phyloP scores from a whole-genome alignment of 2,113 vertebrate species.

The Mionectes macconnelli region DNA sequence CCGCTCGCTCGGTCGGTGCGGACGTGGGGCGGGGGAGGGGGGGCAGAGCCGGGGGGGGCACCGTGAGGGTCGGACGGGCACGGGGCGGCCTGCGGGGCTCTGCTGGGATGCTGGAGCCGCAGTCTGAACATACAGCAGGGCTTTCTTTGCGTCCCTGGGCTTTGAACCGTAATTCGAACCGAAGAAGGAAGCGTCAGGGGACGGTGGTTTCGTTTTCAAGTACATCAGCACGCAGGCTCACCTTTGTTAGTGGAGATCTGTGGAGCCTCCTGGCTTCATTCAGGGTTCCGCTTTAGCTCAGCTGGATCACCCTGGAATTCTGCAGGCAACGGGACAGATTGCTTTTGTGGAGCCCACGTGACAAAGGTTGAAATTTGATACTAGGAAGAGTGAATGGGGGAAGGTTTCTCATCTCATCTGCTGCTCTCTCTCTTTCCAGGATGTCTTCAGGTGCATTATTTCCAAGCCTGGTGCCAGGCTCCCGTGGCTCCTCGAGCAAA shows the following conservation, averaged over 20 bases:
- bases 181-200: not conserved
- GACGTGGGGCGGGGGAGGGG: not conserved
- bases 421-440: constrained; percentile 32
- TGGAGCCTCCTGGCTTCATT: no score
- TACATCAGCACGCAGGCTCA: not conserved
- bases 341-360: not conserved
- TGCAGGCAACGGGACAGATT: not conserved
- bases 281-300: rapidly evolving
- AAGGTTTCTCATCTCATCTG: not conserved
- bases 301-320: not conserved
- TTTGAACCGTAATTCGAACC: rapidly evolving
- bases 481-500: constrained; percentile 92
- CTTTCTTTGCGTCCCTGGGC: not conserved
- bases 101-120: not conserved
- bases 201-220: not conserved
- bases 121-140: rapidly evolving
- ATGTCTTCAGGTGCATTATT: constrained; percentile 96
- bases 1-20: not conserved
- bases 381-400: rapidly evolving
- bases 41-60: not conserved
- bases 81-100: not conserved
- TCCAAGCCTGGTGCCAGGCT: constrained; percentile 94
- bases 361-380: not conserved
- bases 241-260: rapidly evolving
- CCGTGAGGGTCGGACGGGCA: rapidly evolving